Evolutionary conservation across 1,140 invertebrate species (phyloP), one percentile per base, ranked within the genome.

Genomic region (Spodoptera litura): DNA sequence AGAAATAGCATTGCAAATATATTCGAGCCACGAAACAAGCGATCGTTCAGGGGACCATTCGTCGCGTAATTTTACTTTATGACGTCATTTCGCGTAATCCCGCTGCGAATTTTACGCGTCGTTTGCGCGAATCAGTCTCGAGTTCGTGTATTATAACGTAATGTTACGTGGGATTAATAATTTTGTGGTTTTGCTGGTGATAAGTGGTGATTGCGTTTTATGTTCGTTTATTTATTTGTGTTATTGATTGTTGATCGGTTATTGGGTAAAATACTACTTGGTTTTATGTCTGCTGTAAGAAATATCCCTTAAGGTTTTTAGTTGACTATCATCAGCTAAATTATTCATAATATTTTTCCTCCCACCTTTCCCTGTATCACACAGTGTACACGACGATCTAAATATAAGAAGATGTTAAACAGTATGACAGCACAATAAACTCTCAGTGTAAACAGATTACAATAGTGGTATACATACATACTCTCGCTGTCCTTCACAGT

Each of bases 61-160:
- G 79, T 78, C 79, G 81, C 71, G 83, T 83, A 79, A 85, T 86
- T 86, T 86, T 80, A 44, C 79, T 86, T 86, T 85, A 85, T 74
- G 83, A 76, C 77, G 71, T 73, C 77, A 81, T 81, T 83, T 56
- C 25, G 61, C n/a, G 64, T 85, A 83, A 85, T 82, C 64, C 83
- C 62, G 31, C 58, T 58, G 70, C 78, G 59, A 82, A 82, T 85
- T 85, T 82, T 80, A 81, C 85, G 83, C 81, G 56, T 81, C 75
- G 61, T 81, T 81, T 81, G 44, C 44, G 70, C 38, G 52, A 44
- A 78, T 78, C 78, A 44, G 59, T 73, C 78, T 78, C 51, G 55
- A 52, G 66, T 61, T 31, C 55, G 11, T n/a, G 71, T 72, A 51
- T 52, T 27, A 31, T 59, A 44, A 73, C 70, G 49, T 73, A 59